A percentile compares a stretch with the other conserved stretches of the same genome.
Conservation (phyloP, 2,113 vertebrate genomes). For the Malurus melanocephalus region DNA sequence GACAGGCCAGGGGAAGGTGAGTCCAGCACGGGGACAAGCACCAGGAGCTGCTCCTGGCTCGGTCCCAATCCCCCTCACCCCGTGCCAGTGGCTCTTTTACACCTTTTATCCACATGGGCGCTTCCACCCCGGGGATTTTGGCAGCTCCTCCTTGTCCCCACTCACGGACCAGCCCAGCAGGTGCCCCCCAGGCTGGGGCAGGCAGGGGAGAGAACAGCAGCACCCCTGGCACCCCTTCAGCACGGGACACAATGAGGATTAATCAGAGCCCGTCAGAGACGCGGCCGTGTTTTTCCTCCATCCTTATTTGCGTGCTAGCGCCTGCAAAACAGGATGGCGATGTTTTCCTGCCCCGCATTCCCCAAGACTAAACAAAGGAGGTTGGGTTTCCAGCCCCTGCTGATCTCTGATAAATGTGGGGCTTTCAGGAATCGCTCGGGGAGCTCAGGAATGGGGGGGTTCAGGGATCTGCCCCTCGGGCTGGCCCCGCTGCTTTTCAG, state of each 20-base stretch:
- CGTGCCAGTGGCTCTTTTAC: background rate
- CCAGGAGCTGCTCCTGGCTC: background rate
- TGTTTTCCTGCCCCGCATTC: slow-evolving; percentile 52
- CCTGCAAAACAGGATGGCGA: slow-evolving; percentile 67
- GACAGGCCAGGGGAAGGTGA: background rate
- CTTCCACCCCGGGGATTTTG: background rate
- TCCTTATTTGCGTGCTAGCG: slow-evolving; percentile 41
- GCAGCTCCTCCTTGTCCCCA: background rate
- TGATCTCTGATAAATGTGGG: background rate
- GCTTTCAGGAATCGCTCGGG: background rate
- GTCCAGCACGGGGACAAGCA: rapidly evolving
- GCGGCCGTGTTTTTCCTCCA: slow-evolving; percentile 37
- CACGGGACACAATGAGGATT: slow-evolving; percentile 10
- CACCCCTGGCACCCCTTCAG: slow-evolving; percentile 2
- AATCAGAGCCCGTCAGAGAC: slow-evolving; percentile 34
- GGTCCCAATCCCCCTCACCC: background rate
- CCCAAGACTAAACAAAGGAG: slow-evolving; percentile 66
- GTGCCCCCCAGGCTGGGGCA: background rate
- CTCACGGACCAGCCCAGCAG: rapidly evolving
- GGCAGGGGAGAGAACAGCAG: rapidly evolving
- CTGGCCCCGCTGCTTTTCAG: background rate
- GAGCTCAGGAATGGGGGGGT: background rate
- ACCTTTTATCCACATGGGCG: rapidly evolving
- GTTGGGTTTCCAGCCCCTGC: slow-evolving; percentile 9
- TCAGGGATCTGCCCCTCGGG: background rate